Conservation (phyloP, 2,113 vertebrate genomes). For the Hemiscyllium ocellatum region DNA sequence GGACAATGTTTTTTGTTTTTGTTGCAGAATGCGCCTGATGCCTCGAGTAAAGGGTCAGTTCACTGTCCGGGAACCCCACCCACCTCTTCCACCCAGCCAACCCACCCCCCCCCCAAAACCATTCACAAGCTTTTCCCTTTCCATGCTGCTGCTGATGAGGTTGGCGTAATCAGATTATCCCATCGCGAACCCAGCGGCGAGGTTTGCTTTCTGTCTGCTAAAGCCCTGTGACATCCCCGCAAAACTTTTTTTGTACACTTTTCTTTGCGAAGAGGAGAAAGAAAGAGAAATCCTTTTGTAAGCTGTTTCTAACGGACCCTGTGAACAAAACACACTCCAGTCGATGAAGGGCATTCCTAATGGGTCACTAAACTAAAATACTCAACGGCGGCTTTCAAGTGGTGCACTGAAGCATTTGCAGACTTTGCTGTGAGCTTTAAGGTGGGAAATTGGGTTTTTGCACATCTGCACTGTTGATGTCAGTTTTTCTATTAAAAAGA, state of each 20-base stretch:
- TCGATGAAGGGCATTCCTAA: constrained; percentile 71
- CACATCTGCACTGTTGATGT: neutral
- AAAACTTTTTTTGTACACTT: constrained; percentile 71
- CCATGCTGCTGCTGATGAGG: constrained; percentile 78
- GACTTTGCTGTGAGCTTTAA: constrained; percentile 48
- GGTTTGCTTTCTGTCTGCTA: constrained; percentile 80
- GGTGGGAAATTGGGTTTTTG: neutral
- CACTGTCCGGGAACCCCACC: constrained; percentile 58
- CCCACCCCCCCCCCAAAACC: neutral
- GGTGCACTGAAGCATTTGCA: constrained; percentile 65
- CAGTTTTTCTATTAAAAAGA: neutral
- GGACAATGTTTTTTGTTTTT: constrained; percentile 67
- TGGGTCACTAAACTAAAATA: constrained; percentile 80
- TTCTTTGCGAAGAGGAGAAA: constrained; percentile 53
- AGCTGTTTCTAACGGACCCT: constrained; percentile 63
- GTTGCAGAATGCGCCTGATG: constrained; percentile 55
- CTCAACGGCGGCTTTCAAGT: constrained; percentile 68
- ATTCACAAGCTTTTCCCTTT: constrained; percentile 57
- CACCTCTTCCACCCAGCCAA: neutral
- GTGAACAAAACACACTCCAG: constrained; percentile 67
- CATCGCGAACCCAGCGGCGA: constrained; percentile 74
- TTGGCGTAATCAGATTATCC: constrained; percentile 93
- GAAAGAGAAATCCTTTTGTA: constrained; percentile 66
- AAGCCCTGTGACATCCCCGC: constrained; percentile 66
- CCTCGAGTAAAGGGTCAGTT: constrained; percentile 56